Base-by-base conservation (phyloP, 1,140 invertebrate genomes). In the Drosophila nikananu region DNA sequence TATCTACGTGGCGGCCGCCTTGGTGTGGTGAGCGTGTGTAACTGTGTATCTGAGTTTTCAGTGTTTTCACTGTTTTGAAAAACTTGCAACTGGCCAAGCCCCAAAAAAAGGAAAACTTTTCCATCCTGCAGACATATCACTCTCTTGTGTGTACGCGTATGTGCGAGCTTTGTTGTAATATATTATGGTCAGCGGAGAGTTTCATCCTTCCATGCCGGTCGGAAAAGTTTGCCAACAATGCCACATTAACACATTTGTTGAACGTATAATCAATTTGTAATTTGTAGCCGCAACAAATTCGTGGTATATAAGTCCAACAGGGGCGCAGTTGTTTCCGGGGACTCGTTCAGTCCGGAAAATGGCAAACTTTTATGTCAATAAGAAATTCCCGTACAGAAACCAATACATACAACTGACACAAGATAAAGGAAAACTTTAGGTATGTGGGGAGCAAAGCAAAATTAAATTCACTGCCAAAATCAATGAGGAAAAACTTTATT, bases 201-300 rank as follows among this genome's bases (percentile, higher is more conserved):
- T 71, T 59, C 67, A 63, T 58, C 61, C 75, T 59, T 61, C 76
- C 58, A 39, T 39, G 25, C 39, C 35, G 42, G 57, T 67, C 77
- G 52, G 74, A 87, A 90, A 90, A 90, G 86, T 77, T 86, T 77
- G 60, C 86, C 83, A 90, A 90, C 86, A 90, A 90, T 86, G 86
- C 86, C 86, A 90, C 86, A 90, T 90, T 90, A 90, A 90, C 86
- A 90, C 86, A 90, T 90, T 90, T 90, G 86, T 90, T 90, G 86
- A 90, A 90, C 86, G 86, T 90, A 90, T 90, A 90, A 90, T 90
- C 86, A 90, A 90, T 90, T 90, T 90, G 86, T 90, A 90, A 90
- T 90, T 90, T 90, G 86, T 90, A 90, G 86, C 86, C 86, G 75
- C 86, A 90, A 78, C 86, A 90, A 90, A 90, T 87, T 89, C 81